A percentile compares a stretch with the other conserved stretches of the same genome.
Conservation (phyloP, 2,113 vertebrate species). For the Vulpes vulpes region DNA sequence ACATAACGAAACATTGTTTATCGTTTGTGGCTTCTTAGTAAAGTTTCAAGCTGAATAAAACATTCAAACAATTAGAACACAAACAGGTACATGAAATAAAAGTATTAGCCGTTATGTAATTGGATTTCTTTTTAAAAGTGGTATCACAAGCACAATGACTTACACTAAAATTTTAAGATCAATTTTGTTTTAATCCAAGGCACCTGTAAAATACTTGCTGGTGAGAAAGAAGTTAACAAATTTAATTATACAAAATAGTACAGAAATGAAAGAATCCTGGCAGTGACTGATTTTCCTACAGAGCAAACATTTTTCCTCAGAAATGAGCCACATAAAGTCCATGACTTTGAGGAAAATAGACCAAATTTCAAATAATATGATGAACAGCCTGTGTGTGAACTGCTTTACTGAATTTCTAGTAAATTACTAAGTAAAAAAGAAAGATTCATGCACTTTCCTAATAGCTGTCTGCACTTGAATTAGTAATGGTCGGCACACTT, state of each 20-base stretch:
- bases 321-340: conserved; percentile 49
- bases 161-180: conserved; percentile 61
- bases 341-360: conserved; percentile 55
- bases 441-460: background rate
- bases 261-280: conserved; percentile 67
- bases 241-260: conserved; percentile 69
- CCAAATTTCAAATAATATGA: conserved; percentile 8
- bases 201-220: conserved; percentile 88
- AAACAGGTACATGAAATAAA: background rate
- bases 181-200: conserved; percentile 84
- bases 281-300: conserved; percentile 71
- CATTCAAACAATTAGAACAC: conserved; percentile 49
- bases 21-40: background rate
- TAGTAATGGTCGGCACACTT: background rate
- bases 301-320: conserved; percentile 39
- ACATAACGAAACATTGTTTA: background rate
- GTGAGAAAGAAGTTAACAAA: conserved; percentile 84
- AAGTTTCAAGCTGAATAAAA: conserved; percentile 57
- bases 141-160: conserved; percentile 58
- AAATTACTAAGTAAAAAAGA: background rate
- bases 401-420: background rate
- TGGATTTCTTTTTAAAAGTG: conserved; percentile 64
- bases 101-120: background rate
- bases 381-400: background rate
- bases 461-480: background rate